phyloP scores from a whole-genome alignment of 2,888 invertebrate genomes.

The Cheilosia scutellata region DNA sequence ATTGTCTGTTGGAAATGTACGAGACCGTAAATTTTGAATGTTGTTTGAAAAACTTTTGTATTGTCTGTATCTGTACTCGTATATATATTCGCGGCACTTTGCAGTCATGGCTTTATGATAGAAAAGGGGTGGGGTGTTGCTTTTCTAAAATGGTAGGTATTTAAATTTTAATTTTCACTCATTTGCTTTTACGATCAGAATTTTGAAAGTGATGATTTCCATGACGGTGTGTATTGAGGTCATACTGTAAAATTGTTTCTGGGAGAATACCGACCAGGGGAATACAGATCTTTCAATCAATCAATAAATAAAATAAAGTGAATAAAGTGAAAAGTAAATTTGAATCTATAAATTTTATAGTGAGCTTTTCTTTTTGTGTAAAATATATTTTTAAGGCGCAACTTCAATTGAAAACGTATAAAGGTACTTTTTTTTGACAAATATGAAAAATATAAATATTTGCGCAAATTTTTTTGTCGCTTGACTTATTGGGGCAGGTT shows the following conservation, averaged over 20 bases:
- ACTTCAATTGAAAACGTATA: no score
- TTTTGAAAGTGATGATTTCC: background rate
- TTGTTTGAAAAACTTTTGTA: background rate
- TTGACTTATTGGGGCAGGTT: no score
- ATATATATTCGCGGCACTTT: background rate
- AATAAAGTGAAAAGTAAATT: no score
- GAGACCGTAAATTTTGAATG: conserved; percentile 1
- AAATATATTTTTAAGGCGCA: no score
- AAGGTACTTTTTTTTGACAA: no score
- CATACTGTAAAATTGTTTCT: background rate
- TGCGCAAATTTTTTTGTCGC: no score
- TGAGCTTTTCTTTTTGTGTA: no score
- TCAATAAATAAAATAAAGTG: no score
- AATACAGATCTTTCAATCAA: no score
- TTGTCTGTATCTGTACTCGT: background rate
- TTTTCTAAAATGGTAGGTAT: background rate
- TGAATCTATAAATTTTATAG: no score
- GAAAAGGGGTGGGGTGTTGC: background rate
- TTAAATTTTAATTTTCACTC: background rate
- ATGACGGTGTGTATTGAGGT: background rate
- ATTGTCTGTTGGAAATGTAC: background rate
- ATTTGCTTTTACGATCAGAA: background rate
- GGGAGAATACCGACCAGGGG: no score
- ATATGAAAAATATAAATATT: no score
- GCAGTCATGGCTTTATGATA: background rate